These are phyloP conservation scores for Drosophila merina DNA, from an alignment of 2,888 invertebrate species.

Conservation along the genomic window DNA sequence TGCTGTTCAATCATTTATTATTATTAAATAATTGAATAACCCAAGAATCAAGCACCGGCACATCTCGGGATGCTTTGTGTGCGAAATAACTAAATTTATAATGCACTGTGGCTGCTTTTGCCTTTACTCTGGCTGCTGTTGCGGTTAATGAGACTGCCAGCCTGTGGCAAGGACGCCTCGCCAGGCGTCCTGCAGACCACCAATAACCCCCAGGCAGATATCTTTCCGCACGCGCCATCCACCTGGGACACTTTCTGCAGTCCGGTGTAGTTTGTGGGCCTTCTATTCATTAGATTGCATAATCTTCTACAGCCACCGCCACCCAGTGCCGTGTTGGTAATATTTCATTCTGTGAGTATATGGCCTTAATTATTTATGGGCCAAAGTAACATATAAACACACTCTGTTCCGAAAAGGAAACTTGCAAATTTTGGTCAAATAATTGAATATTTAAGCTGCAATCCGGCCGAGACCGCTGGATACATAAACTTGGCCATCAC, in stretches of 20 bases:
- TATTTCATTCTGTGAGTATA: conserved; percentile 60
- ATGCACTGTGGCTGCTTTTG: conserved; percentile 60
- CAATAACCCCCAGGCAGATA: conserved; percentile 1
- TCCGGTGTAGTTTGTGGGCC: conserved; percentile 39
- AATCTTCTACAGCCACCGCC: conserved; percentile 32
- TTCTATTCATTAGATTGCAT: conserved; percentile 71
- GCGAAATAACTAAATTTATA: conserved; percentile 69
- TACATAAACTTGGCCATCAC: conserved; percentile 4
- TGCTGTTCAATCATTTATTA: conserved; percentile 68
- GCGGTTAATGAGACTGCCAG: conserved; percentile 64
- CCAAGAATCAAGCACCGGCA: conserved; percentile 28
- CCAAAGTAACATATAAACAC: conserved; percentile 24
- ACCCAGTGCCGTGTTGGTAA: conserved; percentile 40
- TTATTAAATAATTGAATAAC: conserved; percentile 74
- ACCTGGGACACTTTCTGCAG: conserved; percentile 54
- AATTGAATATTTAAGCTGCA: conserved; percentile 74
- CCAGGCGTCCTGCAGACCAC: conserved; percentile 9
- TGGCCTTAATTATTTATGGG: conserved; percentile 63
- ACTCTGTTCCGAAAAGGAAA: conserved; percentile 14
- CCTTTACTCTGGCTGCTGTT: conserved; percentile 35
- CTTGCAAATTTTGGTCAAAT: conserved; percentile 38
- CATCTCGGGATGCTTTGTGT: conserved; percentile 32
- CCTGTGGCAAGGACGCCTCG: conserved; percentile 36
- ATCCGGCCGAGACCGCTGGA: conserved; percentile 10
- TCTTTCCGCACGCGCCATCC: conserved; percentile 48